Evolutionary conservation across 1,140 invertebrate species (phyloP).

Genomic region (Cydia fagiglandana): DNA sequence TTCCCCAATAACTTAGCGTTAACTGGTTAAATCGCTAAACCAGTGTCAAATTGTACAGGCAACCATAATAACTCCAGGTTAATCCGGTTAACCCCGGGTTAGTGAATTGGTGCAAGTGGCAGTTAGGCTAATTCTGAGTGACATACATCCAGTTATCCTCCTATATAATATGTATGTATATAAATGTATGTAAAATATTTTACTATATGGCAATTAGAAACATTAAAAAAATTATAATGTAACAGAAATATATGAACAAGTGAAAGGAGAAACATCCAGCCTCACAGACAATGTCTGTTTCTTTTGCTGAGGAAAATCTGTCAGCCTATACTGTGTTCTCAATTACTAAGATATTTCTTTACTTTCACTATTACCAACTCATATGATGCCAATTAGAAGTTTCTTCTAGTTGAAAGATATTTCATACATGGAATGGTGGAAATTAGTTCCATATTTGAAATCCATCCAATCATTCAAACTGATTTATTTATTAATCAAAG

Average conservation of each 20-base stretch:
- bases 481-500: too few relatives aligned
- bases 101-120: too few relatives aligned
- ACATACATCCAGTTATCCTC: too few relatives aligned
- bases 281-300: neutral
- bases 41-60: too few relatives aligned
- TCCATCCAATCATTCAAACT: too few relatives aligned
- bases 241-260: neutral
- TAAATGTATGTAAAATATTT: too few relatives aligned
- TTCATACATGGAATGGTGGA: neutral
- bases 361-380: conserved; percentile 4
- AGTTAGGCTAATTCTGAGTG: too few relatives aligned
- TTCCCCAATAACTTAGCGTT: too few relatives aligned
- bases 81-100: too few relatives aligned
- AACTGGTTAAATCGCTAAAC: too few relatives aligned
- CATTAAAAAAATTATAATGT: neutral
- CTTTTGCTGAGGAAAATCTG: conserved; percentile 10
- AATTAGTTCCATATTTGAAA: neutral
- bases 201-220: neutral
- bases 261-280: conserved; percentile 7
- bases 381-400: neutral
- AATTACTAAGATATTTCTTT: neutral
- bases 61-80: too few relatives aligned
- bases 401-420: neutral
- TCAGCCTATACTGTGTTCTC: neutral
- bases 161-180: too few relatives aligned